phyloP scores from a whole-genome alignment of 2,797 vertebrate genomes.

The Stomatorhinus walkeri region DNA sequence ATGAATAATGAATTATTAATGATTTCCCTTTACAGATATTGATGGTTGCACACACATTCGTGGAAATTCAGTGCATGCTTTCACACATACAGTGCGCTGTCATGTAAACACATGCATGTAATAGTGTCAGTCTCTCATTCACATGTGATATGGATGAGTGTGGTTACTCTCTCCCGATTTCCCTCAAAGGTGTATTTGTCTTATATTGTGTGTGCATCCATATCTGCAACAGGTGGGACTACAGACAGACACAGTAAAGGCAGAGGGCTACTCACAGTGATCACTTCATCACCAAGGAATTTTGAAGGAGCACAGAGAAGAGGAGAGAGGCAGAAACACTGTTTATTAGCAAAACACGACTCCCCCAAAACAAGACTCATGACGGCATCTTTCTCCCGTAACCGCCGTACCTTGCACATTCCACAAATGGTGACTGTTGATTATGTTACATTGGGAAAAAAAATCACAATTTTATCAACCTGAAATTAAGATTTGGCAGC shows the following conservation, averaged over 20 bases:
- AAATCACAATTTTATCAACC: neutral
- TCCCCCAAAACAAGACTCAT: neutral
- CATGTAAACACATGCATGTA: neutral
- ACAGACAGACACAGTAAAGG: neutral
- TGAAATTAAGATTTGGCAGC: neutral
- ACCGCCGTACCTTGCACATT: neutral
- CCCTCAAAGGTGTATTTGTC: neutral
- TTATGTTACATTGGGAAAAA: neutral
- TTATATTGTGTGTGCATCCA: neutral
- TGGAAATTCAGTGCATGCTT: neutral
- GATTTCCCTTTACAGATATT: neutral
- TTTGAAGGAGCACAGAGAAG: neutral
- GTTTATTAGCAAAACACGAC: neutral
- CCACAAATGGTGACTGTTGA: neutral
- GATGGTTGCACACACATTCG: neutral
- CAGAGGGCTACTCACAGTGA: conserved; percentile 46
- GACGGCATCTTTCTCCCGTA: neutral
- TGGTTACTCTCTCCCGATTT: neutral
- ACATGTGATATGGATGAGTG: neutral
- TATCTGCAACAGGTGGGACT: neutral
- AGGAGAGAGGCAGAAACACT: neutral
- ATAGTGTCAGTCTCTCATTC: neutral
- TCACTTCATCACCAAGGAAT: conserved; percentile 38
- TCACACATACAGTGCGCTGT: neutral
- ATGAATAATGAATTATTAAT: neutral